Evolutionary conservation across 1,140 invertebrate genomes (phyloP).

Genomic region (Sitophilus oryzae): DNA sequence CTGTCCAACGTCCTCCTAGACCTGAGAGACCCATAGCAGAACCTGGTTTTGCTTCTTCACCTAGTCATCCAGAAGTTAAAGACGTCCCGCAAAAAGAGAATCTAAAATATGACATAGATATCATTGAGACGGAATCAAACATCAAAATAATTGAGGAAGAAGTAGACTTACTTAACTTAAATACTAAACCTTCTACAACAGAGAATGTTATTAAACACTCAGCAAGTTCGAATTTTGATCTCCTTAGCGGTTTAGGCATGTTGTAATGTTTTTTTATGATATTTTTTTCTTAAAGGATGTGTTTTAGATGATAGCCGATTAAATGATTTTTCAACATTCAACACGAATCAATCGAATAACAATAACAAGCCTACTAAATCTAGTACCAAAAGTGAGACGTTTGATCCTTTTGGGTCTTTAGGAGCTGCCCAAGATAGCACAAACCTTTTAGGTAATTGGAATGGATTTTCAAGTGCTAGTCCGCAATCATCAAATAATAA

Average conservation of each 20-base stretch:
- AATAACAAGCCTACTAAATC: constrained; percentile 7
- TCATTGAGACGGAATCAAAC: constrained; percentile 10
- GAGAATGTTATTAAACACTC: constrained; percentile 28
- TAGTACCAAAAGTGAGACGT: constrained; percentile 33
- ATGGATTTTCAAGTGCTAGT: constrained; percentile 25
- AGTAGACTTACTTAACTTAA: constrained; percentile 50
- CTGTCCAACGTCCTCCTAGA: constrained; percentile 23
- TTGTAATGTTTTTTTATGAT: neutral
- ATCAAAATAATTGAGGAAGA: constrained; percentile 34
- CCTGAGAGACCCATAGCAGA: constrained; percentile 36
- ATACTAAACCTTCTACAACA: constrained; percentile 28
- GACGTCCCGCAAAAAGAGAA: neutral
- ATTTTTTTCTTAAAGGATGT: neutral
- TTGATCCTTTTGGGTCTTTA: constrained; percentile 42
- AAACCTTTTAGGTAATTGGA: constrained; percentile 34
- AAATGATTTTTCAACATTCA: constrained; percentile 27
- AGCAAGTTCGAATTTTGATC: constrained; percentile 52
- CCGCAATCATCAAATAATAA: constrained; percentile 3
- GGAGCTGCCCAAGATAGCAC: constrained; percentile 17
- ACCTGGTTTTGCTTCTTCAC: constrained; percentile 34
- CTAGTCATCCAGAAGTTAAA: constrained; percentile 22
- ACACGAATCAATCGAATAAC: constrained; percentile 13
- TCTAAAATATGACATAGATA: neutral
- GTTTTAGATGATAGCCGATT: neutral
- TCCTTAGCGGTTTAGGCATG: constrained; percentile 53